These are phyloP conservation scores for Sarcophaga peregrina DNA, from an alignment of 1,140 invertebrate species.

Conservation along the genomic window DNA sequence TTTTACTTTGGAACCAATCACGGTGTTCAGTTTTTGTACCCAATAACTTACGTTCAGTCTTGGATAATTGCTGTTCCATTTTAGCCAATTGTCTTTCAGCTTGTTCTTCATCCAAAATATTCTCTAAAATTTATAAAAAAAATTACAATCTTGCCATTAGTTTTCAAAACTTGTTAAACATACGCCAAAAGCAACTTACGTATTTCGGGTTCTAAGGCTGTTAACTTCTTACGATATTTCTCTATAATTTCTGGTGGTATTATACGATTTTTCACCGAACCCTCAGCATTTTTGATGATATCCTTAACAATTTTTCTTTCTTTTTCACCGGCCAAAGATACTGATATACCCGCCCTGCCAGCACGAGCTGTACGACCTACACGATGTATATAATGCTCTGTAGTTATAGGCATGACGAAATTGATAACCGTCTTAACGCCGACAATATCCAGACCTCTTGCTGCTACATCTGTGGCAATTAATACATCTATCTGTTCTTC, in stretches of 20 bases:
- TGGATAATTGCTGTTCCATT: slow-evolving; percentile 86
- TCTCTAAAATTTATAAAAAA: slow-evolving; percentile 65
- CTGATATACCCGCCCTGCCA: slow-evolving; percentile 87
- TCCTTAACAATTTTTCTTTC: slow-evolving; percentile 92
- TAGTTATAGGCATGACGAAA: slow-evolving; percentile 91
- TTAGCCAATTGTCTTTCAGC: slow-evolving; percentile 85
- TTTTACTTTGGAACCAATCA: slow-evolving; percentile 90
- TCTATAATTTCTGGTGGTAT: slow-evolving; percentile 89
- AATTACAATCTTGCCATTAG: neutral
- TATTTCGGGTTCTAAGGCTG: slow-evolving; percentile 80
- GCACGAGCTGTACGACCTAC: slow-evolving; percentile 95
- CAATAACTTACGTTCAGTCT: slow-evolving; percentile 80
- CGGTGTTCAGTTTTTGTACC: slow-evolving; percentile 67
- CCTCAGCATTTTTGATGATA: slow-evolving; percentile 87
- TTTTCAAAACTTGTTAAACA: slow-evolving; percentile 12
- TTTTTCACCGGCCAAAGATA: slow-evolving; percentile 92
- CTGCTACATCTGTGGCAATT: slow-evolving; percentile 96
- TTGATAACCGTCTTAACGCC: slow-evolving; percentile 98
- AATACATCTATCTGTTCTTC: slow-evolving; percentile 90
- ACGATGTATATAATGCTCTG: slow-evolving; percentile 96
- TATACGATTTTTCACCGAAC: slow-evolving; percentile 87
- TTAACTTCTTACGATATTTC: slow-evolving; percentile 84
- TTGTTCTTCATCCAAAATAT: slow-evolving; percentile 86
- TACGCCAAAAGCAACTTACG: slow-evolving; percentile 58
- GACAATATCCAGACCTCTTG: slow-evolving; percentile 94